These are phyloP conservation scores for Quiscalus mexicanus DNA, from an alignment of 2,113 vertebrate genomes.

Conservation along the genomic window DNA sequence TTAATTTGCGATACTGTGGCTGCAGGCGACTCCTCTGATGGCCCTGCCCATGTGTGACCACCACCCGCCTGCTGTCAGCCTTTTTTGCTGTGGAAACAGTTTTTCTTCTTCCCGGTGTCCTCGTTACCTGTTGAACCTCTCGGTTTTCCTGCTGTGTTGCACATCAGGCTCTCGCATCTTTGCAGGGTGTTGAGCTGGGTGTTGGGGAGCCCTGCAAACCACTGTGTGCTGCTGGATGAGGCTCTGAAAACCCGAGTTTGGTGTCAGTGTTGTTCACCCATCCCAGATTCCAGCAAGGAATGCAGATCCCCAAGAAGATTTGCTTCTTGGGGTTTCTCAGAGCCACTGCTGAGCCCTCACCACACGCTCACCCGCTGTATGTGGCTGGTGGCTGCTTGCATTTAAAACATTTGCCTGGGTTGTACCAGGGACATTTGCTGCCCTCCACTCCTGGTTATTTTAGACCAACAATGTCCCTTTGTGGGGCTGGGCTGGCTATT, in stretches of 20 bases:
- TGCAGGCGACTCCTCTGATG: not conserved
- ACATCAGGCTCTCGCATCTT: rapidly evolving
- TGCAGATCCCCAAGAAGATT: not conserved
- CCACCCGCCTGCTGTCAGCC: not conserved
- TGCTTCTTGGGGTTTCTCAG: rapidly evolving
- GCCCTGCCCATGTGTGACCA: not conserved
- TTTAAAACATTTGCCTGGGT: rapidly evolving
- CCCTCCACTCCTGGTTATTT: not conserved
- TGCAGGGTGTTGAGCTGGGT: not conserved
- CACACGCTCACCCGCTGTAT: rapidly evolving
- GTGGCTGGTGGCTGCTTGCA: not conserved
- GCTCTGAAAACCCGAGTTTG: not conserved
- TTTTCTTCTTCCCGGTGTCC: rapidly evolving
- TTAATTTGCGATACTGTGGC: not conserved
- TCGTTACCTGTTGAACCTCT: not conserved
- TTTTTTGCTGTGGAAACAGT: rapidly evolving
- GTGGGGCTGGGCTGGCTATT: not conserved
- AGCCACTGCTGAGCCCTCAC: not conserved
- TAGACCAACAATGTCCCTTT: not conserved
- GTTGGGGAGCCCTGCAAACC: not conserved
- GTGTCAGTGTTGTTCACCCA: rapidly evolving
- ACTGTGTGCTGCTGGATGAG: rapidly evolving
- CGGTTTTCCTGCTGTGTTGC: not conserved
- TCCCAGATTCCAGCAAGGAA: rapidly evolving
- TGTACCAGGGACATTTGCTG: not conserved